Base-by-base conservation (phyloP, 2,888 invertebrate genomes). In the Machimus atricapillus region DNA sequence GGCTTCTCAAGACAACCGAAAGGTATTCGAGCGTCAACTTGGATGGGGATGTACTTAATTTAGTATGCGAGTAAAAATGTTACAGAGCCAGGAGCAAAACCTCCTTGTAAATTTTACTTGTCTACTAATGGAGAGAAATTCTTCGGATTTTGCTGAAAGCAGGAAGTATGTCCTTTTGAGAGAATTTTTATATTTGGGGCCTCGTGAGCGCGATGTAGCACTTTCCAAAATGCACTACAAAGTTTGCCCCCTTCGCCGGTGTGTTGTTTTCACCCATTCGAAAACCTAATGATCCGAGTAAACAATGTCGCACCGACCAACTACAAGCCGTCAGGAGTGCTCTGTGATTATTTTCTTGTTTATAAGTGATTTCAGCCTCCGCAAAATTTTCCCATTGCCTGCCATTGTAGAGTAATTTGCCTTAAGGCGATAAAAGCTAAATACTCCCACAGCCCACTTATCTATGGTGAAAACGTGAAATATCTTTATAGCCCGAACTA, bases 391-490 rank as follows among this genome's bases (percentile, higher is more conserved):
- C 66, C 23, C 66, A 66, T 66, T 66, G 66, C 66, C 23, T 46
- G 66, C 27, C 66, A 66, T 66, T 66, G 66, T 66, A 66, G 66
- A 66, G 27, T 66, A 27, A 66, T 66, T 66, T 66, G 66, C 66
- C 66, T 40, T 14, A 34, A 37, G 76, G 76, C 34, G 40, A 40
- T 76, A 76, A 76, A 81, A 81, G 37, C 52, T 56, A 81, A 81
- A 81, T 56, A 81, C 81, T 81, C 81, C 52, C 81, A 81, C 81
- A 56, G 52, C 14, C 56, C 78, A 78, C 56, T 81, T 56, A 81
- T 81, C 81, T 81, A 23, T 56, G 81, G 81, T 81, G 81, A 81
- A 81, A 81, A 81, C 81, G 31, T 56, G 27, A 81, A 81, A 52
- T 81, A 81, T 56, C 81, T 81, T 81, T 81, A 43, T 52, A 56